Conservation (phyloP, 35 echinoderm and acorn worm genomes). For the Diadema setosum region DNA sequence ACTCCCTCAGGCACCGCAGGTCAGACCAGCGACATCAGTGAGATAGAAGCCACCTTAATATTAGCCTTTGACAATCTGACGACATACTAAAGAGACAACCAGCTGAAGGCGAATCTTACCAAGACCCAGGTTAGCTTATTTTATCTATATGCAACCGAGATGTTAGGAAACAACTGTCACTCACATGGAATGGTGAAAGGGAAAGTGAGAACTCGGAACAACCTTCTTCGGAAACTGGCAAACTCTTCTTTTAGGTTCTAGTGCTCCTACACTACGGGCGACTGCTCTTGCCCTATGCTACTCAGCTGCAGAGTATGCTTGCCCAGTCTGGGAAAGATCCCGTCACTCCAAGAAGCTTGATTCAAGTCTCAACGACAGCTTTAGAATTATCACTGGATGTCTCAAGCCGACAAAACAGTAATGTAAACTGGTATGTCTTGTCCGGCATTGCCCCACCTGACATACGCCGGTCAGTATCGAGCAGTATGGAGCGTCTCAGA, state of each 20-base stretch:
- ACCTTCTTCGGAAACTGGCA: conserved; percentile 13
- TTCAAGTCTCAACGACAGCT: conserved; percentile 7
- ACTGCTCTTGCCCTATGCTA: background rate
- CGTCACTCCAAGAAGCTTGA: conserved; percentile 12
- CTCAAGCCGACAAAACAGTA: conserved; percentile 9
- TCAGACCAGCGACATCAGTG: background rate
- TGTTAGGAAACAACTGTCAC: background rate
- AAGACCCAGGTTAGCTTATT: conserved; percentile 29
- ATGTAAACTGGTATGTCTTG: background rate
- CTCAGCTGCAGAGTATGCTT: conserved; percentile 21
- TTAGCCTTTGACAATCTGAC: background rate
- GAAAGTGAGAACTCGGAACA: conserved; percentile 18
- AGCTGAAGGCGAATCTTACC: background rate
- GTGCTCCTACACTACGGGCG: background rate
- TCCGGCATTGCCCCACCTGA: background rate
- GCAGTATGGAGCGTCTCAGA: background rate
- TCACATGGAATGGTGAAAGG: background rate
- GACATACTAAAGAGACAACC: background rate
- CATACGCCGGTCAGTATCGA: background rate
- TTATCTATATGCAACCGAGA: background rate
- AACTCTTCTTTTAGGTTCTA: conserved; percentile 10
- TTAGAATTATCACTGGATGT: conserved; percentile 2
- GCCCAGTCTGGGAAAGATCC: conserved; percentile 22
- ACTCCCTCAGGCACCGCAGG: conserved; percentile 15
- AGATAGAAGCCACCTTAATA: background rate